These are phyloP conservation scores for Horisme vitalbata DNA, from an alignment of 2,888 invertebrate genomes.

Conservation along the genomic window DNA sequence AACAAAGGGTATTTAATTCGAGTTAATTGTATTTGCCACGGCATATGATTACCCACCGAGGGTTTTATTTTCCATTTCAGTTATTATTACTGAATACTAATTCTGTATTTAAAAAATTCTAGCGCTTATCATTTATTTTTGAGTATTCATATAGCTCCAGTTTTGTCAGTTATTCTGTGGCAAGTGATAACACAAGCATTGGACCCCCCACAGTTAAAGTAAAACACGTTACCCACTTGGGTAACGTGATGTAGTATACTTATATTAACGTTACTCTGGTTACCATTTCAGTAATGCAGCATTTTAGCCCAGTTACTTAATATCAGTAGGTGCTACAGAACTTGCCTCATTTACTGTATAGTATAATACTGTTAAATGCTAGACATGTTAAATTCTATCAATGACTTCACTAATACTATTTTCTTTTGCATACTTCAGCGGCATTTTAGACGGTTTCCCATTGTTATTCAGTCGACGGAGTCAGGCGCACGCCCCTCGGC, in stretches of 20 bases:
- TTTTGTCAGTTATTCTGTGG: conserved; percentile 14
- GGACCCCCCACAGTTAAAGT: too few relatives aligned
- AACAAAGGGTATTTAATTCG: conserved; percentile 53
- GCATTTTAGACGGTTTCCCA: conserved; percentile 70
- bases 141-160: background rate
- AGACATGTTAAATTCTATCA: conserved; percentile 25
- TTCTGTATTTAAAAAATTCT: conserved; percentile 33
- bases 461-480: conserved; percentile 78
- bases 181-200: too few relatives aligned
- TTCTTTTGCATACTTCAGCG: conserved; percentile 53
- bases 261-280: too few relatives aligned
- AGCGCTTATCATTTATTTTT: background rate
- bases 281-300: too few relatives aligned
- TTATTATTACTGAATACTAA: conserved; percentile 39
- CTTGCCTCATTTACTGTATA: background rate
- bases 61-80: conserved; percentile 46
- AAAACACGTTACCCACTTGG: too few relatives aligned
- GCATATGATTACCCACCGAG: conserved; percentile 46
- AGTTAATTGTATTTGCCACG: conserved; percentile 56
- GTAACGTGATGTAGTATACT: too few relatives aligned
- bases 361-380: conserved; percentile 48
- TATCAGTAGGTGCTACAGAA: too few relatives aligned
- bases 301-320: too few relatives aligned
- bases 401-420: conserved; percentile 38
- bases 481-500: conserved; percentile 73